These are phyloP conservation scores for Protula sp. DNA, from an alignment of 2,888 invertebrate species.

Conservation along the genomic window DNA sequence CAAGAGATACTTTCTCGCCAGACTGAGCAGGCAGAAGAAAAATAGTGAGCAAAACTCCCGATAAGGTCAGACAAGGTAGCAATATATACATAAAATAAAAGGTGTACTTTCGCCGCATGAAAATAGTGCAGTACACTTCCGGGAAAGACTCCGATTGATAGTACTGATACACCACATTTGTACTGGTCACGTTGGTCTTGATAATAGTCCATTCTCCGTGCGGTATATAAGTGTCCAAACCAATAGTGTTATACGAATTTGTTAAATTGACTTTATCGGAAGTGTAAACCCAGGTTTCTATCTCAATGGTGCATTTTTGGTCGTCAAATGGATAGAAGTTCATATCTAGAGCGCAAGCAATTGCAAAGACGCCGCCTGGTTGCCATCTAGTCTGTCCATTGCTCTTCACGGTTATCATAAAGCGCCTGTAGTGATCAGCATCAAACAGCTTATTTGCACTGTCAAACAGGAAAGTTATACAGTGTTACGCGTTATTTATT, in stretches of 20 bases:
- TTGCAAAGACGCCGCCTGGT: slow-evolving; percentile 17
- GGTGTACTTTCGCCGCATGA: slow-evolving; percentile 24
- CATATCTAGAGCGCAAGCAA: slow-evolving; percentile 25
- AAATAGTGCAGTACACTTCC: slow-evolving; percentile 24
- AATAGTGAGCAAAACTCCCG: slow-evolving; percentile 29
- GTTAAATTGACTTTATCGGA: slow-evolving; percentile 16
- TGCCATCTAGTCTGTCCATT: slow-evolving; percentile 14
- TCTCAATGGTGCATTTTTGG: slow-evolving; percentile 15
- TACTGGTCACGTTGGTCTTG: slow-evolving; percentile 11
- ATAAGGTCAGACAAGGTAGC: slow-evolving; percentile 36
- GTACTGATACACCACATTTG: slow-evolving; percentile 8
- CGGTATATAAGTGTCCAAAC: slow-evolving; percentile 20
- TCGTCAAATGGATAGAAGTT: slow-evolving; percentile 27
- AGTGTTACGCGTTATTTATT: neutral
- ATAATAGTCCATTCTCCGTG: slow-evolving; percentile 33
- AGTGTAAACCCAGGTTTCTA: slow-evolving; percentile 29
- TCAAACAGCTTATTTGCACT: slow-evolving; percentile 19
- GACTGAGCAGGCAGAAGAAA: slow-evolving; percentile 35
- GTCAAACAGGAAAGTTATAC: neutral
- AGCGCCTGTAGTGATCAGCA: slow-evolving; percentile 16
- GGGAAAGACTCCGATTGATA: slow-evolving; percentile 20
- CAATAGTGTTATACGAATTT: neutral
- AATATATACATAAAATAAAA: slow-evolving; percentile 36
- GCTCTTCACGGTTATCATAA: slow-evolving; percentile 18
- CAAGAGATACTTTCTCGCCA: slow-evolving; percentile 37